These are phyloP conservation scores for Erythrolamprus reginae DNA, from an alignment of 2,113 vertebrate genomes.

Conservation along the genomic window DNA sequence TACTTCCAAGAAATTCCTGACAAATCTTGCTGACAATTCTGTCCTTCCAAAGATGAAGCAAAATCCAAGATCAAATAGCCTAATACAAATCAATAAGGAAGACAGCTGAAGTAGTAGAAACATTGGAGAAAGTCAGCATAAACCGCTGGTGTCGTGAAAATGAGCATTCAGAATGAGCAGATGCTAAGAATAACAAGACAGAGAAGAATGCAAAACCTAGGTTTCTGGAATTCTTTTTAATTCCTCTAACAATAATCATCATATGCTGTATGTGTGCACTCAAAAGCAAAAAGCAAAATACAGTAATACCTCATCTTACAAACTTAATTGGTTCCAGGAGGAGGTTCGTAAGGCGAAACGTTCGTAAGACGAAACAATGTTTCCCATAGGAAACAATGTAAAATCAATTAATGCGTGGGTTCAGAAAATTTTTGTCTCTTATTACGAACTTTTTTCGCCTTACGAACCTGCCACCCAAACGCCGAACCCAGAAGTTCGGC, in stretches of 20 bases:
- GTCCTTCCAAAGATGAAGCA: neutral
- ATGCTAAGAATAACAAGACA: neutral
- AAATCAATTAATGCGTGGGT: no score
- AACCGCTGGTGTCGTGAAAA: neutral
- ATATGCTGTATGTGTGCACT: neutral
- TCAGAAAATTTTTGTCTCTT: no score
- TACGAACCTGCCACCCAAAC: no score
- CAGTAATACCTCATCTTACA: no score
- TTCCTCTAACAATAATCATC: neutral
- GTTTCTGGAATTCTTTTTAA: neutral
- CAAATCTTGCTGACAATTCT: neutral
- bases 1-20: neutral
- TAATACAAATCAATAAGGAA: neutral
- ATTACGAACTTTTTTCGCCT: no score
- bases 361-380: no score
- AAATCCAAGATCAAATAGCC: neutral
- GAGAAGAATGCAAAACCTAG: neutral
- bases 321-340: no score
- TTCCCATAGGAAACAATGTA: no score
- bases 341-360: no score
- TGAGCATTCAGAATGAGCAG: neutral
- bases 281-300: neutral
- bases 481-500: no score
- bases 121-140: neutral
- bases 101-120: neutral